phyloP scores from a whole-genome alignment of 2,888 invertebrate genomes.

The Panzeria rudis region DNA sequence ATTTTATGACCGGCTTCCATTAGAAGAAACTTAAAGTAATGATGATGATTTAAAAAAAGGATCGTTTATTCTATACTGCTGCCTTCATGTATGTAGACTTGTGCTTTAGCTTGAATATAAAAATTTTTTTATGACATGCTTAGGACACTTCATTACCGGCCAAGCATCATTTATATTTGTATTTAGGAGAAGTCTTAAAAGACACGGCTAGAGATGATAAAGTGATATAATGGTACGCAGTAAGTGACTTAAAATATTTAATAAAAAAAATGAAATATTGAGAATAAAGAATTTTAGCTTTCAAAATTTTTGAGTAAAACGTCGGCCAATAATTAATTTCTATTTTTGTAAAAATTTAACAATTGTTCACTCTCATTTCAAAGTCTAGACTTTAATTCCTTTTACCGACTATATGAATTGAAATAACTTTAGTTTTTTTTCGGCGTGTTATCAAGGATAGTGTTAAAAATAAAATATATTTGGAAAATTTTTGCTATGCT shows the following conservation, averaged over 20 bases:
- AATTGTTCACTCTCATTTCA: no score
- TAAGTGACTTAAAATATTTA: not conserved
- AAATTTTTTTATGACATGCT: slow-evolving; percentile 65
- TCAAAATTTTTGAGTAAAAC: no score
- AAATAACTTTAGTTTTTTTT: no score
- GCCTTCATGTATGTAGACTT: slow-evolving; percentile 8
- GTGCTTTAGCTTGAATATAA: slow-evolving; percentile 52
- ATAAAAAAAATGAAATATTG: no score
- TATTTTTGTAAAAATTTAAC: no score
- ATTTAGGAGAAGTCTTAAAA: not conserved
- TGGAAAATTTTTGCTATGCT: no score
- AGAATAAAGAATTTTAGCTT: no score
- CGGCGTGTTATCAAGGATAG: no score
- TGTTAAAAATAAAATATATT: no score
- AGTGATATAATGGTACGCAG: not conserved
- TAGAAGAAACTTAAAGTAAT: slow-evolving; percentile 52
- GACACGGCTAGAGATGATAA: not conserved
- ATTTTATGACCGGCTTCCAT: slow-evolving; percentile 68
- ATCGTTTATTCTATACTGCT: not conserved
- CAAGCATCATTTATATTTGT: not conserved
- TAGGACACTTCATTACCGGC: slow-evolving; percentile 42
- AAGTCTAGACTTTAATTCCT: no score
- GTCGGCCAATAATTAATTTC: no score
- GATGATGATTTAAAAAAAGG: slow-evolving; percentile 7
- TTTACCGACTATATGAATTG: no score